phyloP scores from a whole-genome alignment of 2,888 invertebrate species.

The Scrobipalpa costella region DNA sequence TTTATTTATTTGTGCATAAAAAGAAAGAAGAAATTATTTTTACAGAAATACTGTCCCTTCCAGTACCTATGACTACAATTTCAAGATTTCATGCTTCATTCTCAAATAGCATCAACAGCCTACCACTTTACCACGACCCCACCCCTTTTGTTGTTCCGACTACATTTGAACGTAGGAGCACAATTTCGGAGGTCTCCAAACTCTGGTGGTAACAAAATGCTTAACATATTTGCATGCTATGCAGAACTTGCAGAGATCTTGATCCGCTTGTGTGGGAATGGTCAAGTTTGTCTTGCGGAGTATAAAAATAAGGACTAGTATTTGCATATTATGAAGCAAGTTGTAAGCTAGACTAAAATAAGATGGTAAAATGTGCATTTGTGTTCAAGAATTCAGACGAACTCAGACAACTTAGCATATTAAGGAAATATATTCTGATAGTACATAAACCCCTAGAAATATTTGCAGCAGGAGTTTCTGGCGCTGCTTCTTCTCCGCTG shows the following conservation, averaged over 20 bases:
- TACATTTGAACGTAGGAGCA: constrained; percentile 13
- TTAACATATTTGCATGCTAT: constrained; percentile 54
- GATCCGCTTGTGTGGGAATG: constrained; percentile 39
- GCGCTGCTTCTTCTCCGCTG: too few relatives aligned
- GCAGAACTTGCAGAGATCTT: constrained; percentile 54
- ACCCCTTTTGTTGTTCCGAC: neutral
- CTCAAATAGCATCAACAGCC: constrained; percentile 47
- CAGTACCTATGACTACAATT: constrained; percentile 31
- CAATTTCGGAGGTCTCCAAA: constrained; percentile 36
- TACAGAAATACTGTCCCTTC: constrained; percentile 34
- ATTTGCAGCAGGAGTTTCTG: too few relatives aligned
- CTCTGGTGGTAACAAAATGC: constrained; percentile 54
- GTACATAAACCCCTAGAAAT: too few relatives aligned
- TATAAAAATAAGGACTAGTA: neutral
- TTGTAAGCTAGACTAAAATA: neutral
- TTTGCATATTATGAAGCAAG: neutral
- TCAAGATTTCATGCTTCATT: constrained; percentile 33
- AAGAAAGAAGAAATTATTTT: too few relatives aligned
- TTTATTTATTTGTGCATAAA: too few relatives aligned
- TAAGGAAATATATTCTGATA: too few relatives aligned
- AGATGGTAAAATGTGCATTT: neutral
- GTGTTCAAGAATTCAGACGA: neutral
- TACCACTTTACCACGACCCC: constrained; percentile 46
- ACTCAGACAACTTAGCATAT: too few relatives aligned
- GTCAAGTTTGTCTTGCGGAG: constrained; percentile 4